Evolutionary conservation across 2,113 vertebrate genomes (phyloP), one percentile per base, ranked within the genome.

Genomic region (Caretta caretta): DNA sequence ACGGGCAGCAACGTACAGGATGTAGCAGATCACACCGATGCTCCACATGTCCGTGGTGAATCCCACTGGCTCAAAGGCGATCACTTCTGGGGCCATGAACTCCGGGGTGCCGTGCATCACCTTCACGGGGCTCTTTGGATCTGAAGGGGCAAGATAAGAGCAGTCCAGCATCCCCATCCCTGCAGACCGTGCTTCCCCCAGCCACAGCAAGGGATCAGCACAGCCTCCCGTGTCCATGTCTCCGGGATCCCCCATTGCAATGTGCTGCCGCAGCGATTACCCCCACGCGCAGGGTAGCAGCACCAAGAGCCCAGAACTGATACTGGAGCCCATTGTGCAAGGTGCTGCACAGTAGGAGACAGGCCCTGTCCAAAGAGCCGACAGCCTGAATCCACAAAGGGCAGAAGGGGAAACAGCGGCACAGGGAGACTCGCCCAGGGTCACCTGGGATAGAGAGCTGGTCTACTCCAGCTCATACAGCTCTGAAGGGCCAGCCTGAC

Each of bases 1-100:
- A 6, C 2, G 86, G 65, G 11, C 7, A 80, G n/a, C 80, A 27
- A 98, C 99, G 98, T 97, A 99, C 99, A 99, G 92, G 92, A 99
- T 98, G 90, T 98, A 99, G 94, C 99, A 99, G 97, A 99, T 99
- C 90, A 99, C 99, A 24, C 99, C 99, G 5, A 99, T 98, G 3
- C 99, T 99, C 99, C 99, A 99, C 98, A 99, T 98, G 97, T 99
- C 99, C 0, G 98, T 99, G 75, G 97, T 96, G 95, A 98, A 95
- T 50, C 96, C 95, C 85, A 99, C 98, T 0, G 99, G 97, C 96
- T 99, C 99, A 42, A 97, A 99, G 96, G 92, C 93, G 1, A 99
- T 98, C 78, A 99, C 99, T 96, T 99, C 99, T 0, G 99, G 99
- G 87, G 99, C 99, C 96, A 99, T 99, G 96, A 99, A 99, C 94